These are phyloP conservation scores for Diadumene lineata DNA, from an alignment of 92 coral and sea anemone genomes.

Conservation along the genomic window DNA sequence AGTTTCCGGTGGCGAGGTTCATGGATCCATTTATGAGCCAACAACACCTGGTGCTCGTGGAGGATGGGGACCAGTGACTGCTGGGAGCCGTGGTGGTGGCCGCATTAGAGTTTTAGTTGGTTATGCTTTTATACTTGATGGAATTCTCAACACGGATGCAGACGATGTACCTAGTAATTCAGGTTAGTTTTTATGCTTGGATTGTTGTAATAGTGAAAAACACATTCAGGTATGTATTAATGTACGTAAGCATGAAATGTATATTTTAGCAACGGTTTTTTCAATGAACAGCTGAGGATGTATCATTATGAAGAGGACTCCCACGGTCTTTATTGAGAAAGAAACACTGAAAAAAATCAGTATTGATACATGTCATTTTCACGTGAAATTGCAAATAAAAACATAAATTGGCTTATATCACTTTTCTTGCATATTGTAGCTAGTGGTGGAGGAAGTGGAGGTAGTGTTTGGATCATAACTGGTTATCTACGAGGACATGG, in stretches of 20 bases:
- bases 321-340: too few relatives aligned
- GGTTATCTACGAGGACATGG: slow-evolving; percentile 65
- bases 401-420: too few relatives aligned
- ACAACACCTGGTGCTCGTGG: slow-evolving; percentile 55
- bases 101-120: slow-evolving; percentile 52
- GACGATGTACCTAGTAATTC: slow-evolving; percentile 41
- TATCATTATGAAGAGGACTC: too few relatives aligned
- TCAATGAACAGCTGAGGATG: too few relatives aligned
- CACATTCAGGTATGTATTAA: too few relatives aligned
- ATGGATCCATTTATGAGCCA: slow-evolving; percentile 63
- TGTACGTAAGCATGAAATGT: too few relatives aligned
- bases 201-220: too few relatives aligned
- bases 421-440: slow-evolving; percentile 25
- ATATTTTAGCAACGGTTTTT: too few relatives aligned
- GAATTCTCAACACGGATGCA: slow-evolving; percentile 54
- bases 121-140: slow-evolving; percentile 55
- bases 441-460: slow-evolving; percentile 77
- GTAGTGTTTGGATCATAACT: slow-evolving; percentile 56
- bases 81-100: slow-evolving; percentile 70
- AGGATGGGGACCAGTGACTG: slow-evolving; percentile 49
- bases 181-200: slow-evolving; percentile 33
- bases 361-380: too few relatives aligned
- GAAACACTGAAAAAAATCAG: too few relatives aligned
- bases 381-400: too few relatives aligned
- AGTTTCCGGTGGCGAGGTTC: slow-evolving; percentile 33